Base-by-base conservation (phyloP, 2,797 vertebrate genomes). In the Muscicapa striata region DNA sequence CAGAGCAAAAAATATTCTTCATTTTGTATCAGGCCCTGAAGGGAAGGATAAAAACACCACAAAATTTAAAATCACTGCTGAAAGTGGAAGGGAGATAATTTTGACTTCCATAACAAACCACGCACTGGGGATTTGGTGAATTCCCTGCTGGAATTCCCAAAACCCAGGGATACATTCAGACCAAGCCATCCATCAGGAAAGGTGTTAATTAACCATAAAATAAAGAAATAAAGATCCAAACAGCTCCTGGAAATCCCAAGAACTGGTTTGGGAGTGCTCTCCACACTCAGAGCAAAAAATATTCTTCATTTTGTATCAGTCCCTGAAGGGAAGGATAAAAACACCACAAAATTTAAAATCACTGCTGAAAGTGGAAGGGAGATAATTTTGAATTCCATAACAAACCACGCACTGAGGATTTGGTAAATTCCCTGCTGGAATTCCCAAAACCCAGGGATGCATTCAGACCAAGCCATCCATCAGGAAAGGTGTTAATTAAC, bases 91-190 rank as follows among this genome's bases (percentile, higher is more conserved):
- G 18, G 59, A 86, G 29, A 58, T 6, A 12, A 2, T 6, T 57
- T 0, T 59, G 32, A 34, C 30, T n/a, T 27, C 19, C 1, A 2
- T 0, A 51, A 19, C 0, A 24, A 83, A 51, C 24, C 6, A 4
- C 0, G 1, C 20, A 4, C 18, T 4, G 13, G 27, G 26, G 6
- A 32, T 34, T 4, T 27, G 36, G 24, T 8, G 4, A 81, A 59
- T 23, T n/a, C 68, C 49, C 59, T 21, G 30, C 0, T 6, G 58
- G 58, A 40, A 63, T 23, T 21, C n/a, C 76, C 24, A 58, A 55
- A 54, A 11, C 1, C 9, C 13, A 1, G 8, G 22, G 55, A 24
- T 21, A n/a, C n/a, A n/a, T n/a, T n/a, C n/a, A n/a, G n/a, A 3
- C 8, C 30, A 48, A 23, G 22, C 46, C 46, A 48, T 48, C 46